These are phyloP conservation scores for Salvator merianae DNA, from an alignment of 2,113 vertebrate genomes.

Conservation along the genomic window DNA sequence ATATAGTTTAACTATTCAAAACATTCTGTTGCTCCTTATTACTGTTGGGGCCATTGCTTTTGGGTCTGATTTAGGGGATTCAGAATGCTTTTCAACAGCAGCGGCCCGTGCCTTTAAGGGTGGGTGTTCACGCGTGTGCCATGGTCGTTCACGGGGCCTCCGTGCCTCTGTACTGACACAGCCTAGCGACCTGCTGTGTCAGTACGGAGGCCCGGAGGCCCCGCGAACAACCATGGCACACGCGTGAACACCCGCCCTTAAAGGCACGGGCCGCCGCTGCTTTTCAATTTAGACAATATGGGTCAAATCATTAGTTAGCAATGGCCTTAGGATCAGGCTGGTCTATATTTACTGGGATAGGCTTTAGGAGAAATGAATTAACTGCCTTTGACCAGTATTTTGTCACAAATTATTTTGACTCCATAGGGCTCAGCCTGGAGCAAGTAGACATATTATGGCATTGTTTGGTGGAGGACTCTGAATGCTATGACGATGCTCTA, in stretches of 20 bases:
- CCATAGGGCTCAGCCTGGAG: conserved; percentile 92
- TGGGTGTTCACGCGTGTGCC: too few relatives aligned
- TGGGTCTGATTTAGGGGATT: neutral
- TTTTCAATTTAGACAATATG: neutral
- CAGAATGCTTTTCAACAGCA: too few relatives aligned
- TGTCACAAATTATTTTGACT: conserved; percentile 20
- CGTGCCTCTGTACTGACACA: too few relatives aligned
- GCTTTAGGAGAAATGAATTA: too few relatives aligned
- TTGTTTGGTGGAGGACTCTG: conserved; percentile 95
- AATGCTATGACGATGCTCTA: conserved; percentile 96
- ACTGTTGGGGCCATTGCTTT: neutral
- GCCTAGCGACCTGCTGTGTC: too few relatives aligned
- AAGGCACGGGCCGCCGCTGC: too few relatives aligned
- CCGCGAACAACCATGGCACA: too few relatives aligned
- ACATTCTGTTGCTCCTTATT: neutral
- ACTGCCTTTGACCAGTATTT: neutral
- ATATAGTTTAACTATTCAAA: neutral
- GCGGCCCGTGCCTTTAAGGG: too few relatives aligned
- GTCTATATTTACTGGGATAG: neutral
- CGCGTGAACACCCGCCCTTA: too few relatives aligned
- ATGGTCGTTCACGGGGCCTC: too few relatives aligned
- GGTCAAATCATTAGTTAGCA: neutral
- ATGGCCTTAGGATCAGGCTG: neutral
- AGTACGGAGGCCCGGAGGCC: too few relatives aligned
- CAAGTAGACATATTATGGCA: conserved; percentile 99